phyloP scores from a whole-genome alignment of 1,140 invertebrate genomes.

The fruit fly (Drosophila melanogaster) region Release_6_plus_ISO1_MT NT_037436.4:2514501-2515000 shows the following conservation, averaged over 20 bases:
- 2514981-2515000: slow-evolving; percentile 69
- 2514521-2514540: slow-evolving; percentile 12
- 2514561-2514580: slow-evolving; percentile 55
- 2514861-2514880: background rate
- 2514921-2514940: slow-evolving; percentile 38
- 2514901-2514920: slow-evolving; percentile 14
- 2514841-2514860: background rate
- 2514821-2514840: background rate
- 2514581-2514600: slow-evolving; percentile 25
- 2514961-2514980: slow-evolving; percentile 34
- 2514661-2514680: background rate
- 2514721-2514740: slow-evolving; percentile 4
- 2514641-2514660: slow-evolving; percentile 15
- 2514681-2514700: background rate
- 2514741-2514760: background rate
- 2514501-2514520: slow-evolving; percentile 48
- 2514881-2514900: background rate
- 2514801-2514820: too few species aligned
- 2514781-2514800: too few species aligned
- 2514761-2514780: background rate
- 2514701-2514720: slow-evolving; percentile 5
- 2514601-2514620: slow-evolving; percentile 54
- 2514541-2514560: slow-evolving; percentile 56
- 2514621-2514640: slow-evolving; percentile 60
- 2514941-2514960: slow-evolving; percentile 26